phyloP scores from a whole-genome alignment of 2,797 vertebrate genomes.

The Podarcis lilfordi region DNA sequence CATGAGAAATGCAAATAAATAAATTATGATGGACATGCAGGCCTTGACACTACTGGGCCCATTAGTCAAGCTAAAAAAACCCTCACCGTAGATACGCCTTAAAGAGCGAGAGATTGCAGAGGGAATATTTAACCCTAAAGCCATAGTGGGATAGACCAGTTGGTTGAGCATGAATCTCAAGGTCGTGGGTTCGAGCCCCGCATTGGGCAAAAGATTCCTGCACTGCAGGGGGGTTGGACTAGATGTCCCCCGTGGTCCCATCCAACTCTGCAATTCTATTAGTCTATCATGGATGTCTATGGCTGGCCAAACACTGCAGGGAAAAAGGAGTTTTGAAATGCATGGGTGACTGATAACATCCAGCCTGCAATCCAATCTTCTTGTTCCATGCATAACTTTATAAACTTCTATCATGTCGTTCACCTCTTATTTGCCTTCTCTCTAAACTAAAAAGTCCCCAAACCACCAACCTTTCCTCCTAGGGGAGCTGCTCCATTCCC shows the following conservation, averaged over 20 bases:
- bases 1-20: slow-evolving; percentile 6
- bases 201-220: no score
- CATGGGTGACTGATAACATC: not conserved
- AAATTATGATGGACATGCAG: slow-evolving; percentile 5
- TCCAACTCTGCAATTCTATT: no score
- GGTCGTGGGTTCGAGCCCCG: no score
- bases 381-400: not conserved
- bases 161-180: no score
- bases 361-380: not conserved
- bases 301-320: slow-evolving; percentile 10
- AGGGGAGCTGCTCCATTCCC: no score
- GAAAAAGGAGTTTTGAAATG: not conserved
- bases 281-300: not conserved
- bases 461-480: no score
- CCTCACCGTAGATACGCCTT: not conserved
- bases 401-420: no score
- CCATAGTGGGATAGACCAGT: not conserved
- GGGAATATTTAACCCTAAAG: not conserved
- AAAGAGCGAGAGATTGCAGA: slow-evolving; percentile 20
- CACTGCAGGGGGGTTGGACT: no score
- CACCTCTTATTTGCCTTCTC: no score
- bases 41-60: not conserved
- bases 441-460: no score
- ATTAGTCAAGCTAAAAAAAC: slow-evolving; percentile 29
- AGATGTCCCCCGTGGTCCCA: no score